These are phyloP conservation scores for Chaunax sp. DNA, from an alignment of 2,797 vertebrate genomes.

Conservation along the genomic window DNA sequence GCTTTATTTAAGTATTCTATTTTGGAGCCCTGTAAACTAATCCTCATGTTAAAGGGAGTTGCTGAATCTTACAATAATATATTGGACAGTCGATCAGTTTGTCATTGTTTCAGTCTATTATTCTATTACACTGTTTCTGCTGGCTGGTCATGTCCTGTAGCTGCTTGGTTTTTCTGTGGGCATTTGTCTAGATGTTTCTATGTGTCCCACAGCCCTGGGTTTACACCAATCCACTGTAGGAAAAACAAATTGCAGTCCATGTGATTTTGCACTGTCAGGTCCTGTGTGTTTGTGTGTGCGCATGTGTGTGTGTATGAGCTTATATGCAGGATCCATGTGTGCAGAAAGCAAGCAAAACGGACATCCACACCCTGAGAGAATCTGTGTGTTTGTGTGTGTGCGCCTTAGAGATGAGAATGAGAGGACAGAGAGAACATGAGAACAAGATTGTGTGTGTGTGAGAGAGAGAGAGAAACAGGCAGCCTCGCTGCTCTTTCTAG, in stretches of 20 bases:
- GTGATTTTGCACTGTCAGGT: constrained; percentile 41
- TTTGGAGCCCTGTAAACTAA: background rate
- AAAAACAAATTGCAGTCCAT: constrained; percentile 45
- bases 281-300: background rate
- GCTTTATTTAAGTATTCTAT: background rate
- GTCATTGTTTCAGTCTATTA: background rate
- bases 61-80: background rate
- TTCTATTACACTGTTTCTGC: background rate
- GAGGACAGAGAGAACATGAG: constrained; percentile 42
- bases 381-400: constrained; percentile 25
- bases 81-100: background rate
- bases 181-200: constrained; percentile 37
- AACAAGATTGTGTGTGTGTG: constrained; percentile 26
- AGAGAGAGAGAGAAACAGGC: constrained; percentile 40
- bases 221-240: constrained; percentile 32
- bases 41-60: background rate
- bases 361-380: constrained; percentile 46
- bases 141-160: background rate
- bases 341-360: constrained; percentile 43
- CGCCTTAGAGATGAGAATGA: constrained; percentile 16
- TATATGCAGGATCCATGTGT: constrained; percentile 10
- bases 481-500: constrained; percentile 67
- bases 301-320: constrained; percentile 8
- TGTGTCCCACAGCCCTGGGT: constrained; percentile 8
- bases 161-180: background rate